Percentiles rank a stretch among this genome's conserved stretches.
Evolutionary conservation across 2,113 vertebrate genomes (phyloP).

Genomic region (Hippoglossus stenolepis): DNA sequence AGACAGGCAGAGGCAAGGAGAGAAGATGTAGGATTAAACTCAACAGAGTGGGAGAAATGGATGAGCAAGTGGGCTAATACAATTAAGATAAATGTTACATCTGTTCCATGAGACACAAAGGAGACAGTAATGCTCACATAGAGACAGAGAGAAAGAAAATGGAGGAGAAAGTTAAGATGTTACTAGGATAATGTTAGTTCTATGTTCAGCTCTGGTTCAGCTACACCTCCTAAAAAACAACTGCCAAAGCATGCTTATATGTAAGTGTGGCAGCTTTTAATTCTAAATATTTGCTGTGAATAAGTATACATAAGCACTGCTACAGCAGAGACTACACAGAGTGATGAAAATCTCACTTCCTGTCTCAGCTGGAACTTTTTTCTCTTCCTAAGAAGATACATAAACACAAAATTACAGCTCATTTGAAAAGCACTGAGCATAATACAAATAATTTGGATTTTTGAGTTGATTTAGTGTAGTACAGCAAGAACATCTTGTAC

Average conservation of each 20-base stretch:
- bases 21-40: constrained; percentile 7
- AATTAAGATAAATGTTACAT: background rate
- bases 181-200: too few species aligned
- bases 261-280: too few species aligned
- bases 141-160: background rate
- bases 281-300: too few species aligned
- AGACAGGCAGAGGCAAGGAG: background rate
- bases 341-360: background rate
- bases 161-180: too few species aligned
- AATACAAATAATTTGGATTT: background rate
- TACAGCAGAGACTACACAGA: background rate
- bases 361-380: background rate
- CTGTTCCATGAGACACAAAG: constrained; percentile 3
- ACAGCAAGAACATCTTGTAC: background rate
- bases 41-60: too few species aligned
- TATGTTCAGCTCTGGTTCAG: too few species aligned
- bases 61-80: background rate
- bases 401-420: background rate
- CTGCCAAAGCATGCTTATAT: too few species aligned
- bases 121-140: background rate
- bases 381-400: background rate
- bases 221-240: too few species aligned
- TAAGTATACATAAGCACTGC: too few species aligned
- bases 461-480: too few species aligned
- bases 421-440: background rate